These are phyloP conservation scores for Dorcus parallelipipedus DNA, from an alignment of 2,888 invertebrate genomes.

Conservation along the genomic window DNA sequence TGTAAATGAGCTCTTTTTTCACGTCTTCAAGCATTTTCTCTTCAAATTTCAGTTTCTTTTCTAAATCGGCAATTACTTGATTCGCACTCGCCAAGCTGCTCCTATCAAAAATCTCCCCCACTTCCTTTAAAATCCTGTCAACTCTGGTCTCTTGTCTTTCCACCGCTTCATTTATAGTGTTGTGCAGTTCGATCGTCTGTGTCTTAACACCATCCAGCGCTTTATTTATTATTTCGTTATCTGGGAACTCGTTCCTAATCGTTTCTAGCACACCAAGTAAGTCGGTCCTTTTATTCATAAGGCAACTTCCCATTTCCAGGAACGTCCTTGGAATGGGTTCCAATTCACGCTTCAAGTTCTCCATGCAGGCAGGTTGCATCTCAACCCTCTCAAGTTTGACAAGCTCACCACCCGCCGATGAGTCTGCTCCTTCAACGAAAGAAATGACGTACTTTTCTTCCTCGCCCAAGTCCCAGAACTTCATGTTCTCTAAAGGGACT, in stretches of 20 bases:
- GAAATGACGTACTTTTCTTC: neutral
- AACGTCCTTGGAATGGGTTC: conserved; percentile 40
- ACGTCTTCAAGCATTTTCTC: conserved; percentile 9
- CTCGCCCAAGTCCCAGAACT: conserved; percentile 11
- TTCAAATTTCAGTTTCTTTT: conserved; percentile 27
- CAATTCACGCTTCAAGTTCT: conserved; percentile 37
- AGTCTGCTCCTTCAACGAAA: conserved; percentile 17
- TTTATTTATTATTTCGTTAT: conserved; percentile 28
- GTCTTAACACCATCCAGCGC: conserved; percentile 31
- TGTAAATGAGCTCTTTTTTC: conserved; percentile 14
- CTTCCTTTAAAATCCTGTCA: conserved; percentile 31
- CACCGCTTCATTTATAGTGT: conserved; percentile 33
- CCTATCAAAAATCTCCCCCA: conserved; percentile 31
- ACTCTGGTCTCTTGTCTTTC: conserved; percentile 34
- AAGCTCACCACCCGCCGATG: conserved; percentile 2
- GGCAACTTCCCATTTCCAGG: conserved; percentile 38
- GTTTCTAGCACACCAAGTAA: conserved; percentile 38
- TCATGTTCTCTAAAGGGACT: conserved; percentile 31
- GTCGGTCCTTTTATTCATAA: conserved; percentile 34
- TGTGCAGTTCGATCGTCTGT: conserved; percentile 36
- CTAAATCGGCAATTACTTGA: conserved; percentile 24
- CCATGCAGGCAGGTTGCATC: conserved; percentile 26
- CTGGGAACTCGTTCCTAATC: conserved; percentile 32
- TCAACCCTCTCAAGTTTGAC: conserved; percentile 7
- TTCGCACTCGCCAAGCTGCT: conserved; percentile 19